Evolutionary conservation across 2,888 invertebrate genomes (phyloP), one percentile per base, ranked within the genome.

Genomic region (Pollenia griseotomentosa): DNA sequence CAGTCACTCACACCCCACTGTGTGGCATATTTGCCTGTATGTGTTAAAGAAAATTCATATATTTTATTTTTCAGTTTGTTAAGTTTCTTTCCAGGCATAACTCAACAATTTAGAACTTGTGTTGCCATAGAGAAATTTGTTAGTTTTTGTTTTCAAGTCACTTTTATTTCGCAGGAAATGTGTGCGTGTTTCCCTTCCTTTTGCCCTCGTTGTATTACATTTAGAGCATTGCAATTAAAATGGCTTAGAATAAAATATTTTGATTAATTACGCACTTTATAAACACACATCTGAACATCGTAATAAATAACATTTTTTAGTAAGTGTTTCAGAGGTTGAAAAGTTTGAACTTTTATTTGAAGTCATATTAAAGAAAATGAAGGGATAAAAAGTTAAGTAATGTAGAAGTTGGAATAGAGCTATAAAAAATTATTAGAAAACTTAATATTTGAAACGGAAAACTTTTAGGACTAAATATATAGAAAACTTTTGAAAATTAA

Each of bases 51-150:
- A 33, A 33, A 33, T 4, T 6, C 33, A 6, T 33, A 33, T 33
- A 6, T 33, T 33, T 33, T 33, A 4, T 33, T 33, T 33, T 6
- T 33, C 33, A 33, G 33, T 1, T 33, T 33, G 33, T 33, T 33
- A 33, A 33, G 33, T 68, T 81, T 44, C 44, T 66, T 53, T 46
- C 16, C 71, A 63, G 44, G n/a, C 68, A 75, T 59, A 70, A 53
- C 11, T 23, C 59, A 66, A 53, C 44, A 73, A 71, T 61, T 9
- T 57, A 16, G 10, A 68, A 33, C 14, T 75, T 75, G 19, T 42
- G 75, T 70, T 77, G 57, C 83, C 61, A 75, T 75, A 42, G 61
- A 44, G 44, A 75, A 77, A 46, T 33, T 77, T 70, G 59, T 63
- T 75, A 77, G 33, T 83, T 75, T 65, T 16, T 23, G 53, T 33